Percentiles rank a stretch among this genome's conserved stretches.
These are phyloP conservation scores for Microctonus hyperodae DNA, from an alignment of 2,888 invertebrate species.

Conservation along the genomic window DNA sequence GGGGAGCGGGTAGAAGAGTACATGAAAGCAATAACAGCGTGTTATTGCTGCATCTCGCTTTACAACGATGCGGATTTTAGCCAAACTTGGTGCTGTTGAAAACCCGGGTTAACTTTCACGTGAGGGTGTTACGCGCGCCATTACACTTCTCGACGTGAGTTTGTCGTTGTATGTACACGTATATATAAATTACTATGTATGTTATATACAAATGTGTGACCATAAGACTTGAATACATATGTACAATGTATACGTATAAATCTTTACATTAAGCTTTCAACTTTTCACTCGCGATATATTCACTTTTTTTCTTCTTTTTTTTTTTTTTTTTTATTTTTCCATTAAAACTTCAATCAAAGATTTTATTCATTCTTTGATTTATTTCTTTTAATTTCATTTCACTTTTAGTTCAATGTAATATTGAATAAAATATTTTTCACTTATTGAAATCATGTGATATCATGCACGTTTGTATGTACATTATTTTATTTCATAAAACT, in stretches of 20 bases:
- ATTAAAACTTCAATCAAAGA: too few species aligned
- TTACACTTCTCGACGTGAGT: constrained; percentile 18
- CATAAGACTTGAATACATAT: neutral
- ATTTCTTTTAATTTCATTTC: too few species aligned
- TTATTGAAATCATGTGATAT: neutral
- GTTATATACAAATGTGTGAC: constrained; percentile 4
- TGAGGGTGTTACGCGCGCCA: constrained; percentile 33
- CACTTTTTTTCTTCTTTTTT: too few species aligned
- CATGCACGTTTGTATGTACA: too few species aligned
- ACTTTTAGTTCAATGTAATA: too few species aligned
- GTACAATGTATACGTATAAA: neutral
- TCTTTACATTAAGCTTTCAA: neutral
- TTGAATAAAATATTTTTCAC: neutral
- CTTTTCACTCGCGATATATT: neutral
- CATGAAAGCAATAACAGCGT: constrained; percentile 8
- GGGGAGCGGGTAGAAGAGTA: constrained; percentile 24
- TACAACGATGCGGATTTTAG: constrained; percentile 28
- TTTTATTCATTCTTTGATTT: too few species aligned
- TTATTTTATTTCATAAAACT: neutral
- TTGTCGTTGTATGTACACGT: constrained; percentile 21
- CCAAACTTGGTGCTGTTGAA: constrained; percentile 37
- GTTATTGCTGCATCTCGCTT: constrained; percentile 12
- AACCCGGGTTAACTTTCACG: constrained; percentile 40
- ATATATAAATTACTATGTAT: constrained; percentile 30
- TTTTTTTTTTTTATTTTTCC: neutral